These are phyloP conservation scores for Porites lutea DNA, from an alignment of 64 coral and sea anemone species.

Conservation along the genomic window DNA sequence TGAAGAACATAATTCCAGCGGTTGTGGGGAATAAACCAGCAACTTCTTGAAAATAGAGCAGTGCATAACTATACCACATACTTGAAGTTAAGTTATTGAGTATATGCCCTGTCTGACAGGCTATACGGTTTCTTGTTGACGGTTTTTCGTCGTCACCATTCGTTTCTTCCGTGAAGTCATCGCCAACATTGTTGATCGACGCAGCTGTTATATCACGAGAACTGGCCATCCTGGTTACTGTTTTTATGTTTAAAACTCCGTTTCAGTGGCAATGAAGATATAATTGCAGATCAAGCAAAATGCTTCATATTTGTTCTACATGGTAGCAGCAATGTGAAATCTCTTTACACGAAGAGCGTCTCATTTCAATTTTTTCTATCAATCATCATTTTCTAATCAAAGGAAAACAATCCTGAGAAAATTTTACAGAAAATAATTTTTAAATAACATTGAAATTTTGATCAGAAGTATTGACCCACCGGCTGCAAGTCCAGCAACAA, in stretches of 20 bases:
- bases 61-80: constrained; percentile 52
- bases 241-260: background rate
- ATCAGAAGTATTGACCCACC: too few species aligned
- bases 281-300: background rate
- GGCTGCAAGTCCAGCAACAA: too few species aligned
- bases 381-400: constrained; percentile 1
- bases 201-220: constrained; percentile 22
- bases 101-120: constrained; percentile 32
- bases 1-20: constrained; percentile 52
- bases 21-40: background rate
- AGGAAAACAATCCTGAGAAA: background rate
- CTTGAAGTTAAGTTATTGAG: constrained; percentile 46
- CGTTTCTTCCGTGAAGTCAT: constrained; percentile 39
- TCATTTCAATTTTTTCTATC: background rate
- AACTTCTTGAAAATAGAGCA: constrained; percentile 49
- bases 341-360: background rate
- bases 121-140: constrained; percentile 24
- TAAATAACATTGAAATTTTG: too few species aligned
- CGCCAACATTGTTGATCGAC: background rate
- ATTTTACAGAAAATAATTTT: too few species aligned
- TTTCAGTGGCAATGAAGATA: background rate
- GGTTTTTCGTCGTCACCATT: background rate
- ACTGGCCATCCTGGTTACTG: background rate
- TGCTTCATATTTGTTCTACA: background rate
- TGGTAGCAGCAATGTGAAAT: background rate